Evolutionary conservation across 2,888 invertebrate genomes (phyloP), one percentile per base, ranked within the genome.

Genomic region (Micoletzkya japonica): DNA sequence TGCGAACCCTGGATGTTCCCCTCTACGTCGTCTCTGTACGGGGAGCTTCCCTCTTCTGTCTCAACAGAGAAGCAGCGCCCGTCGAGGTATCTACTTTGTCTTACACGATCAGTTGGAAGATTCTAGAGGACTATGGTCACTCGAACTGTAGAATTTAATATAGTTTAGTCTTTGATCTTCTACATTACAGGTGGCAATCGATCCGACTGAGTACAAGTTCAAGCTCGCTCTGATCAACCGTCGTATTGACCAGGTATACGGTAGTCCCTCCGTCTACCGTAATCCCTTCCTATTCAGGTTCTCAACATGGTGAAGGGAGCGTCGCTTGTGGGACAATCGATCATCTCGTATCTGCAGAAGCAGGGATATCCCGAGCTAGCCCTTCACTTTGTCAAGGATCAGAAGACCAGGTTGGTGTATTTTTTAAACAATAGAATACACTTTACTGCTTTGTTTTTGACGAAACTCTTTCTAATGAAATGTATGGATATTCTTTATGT

Each of bases 301-400:
- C 85, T 90, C 73, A 89, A 90, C 84, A 98, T 97, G 95, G 97
- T 99, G 34, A 90, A 94, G 56, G 95, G 93, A 73, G 93, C 96
- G 14, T 93, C 95, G 82, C 89, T 99, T 0, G 95, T 99, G 17
- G 98, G 98, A 0, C 98, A 99, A 88, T 95, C 96, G 70, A 98
- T 98, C 83, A 99, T 98, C 83, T 94, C 97, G 0, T 98, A 98
- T 86, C 88, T 98, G 72, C 97, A 99, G 87, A 95, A 96, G 87
- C 99, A 98, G 88, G 85, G 97, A 1, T 98, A 97, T 86, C 97
- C 98, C 0, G 97, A 98, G 88, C 95, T 98, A 14, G 98, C 98
- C 0, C 89, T 98, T 4, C 97, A 98, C 87, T 98, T 98, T 88
- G 98, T 98, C 1, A 97, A 98, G 87, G 97, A 98, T 86, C 93